phyloP scores from a whole-genome alignment of 2,888 invertebrate species.

The Parelbella ahira region DNA sequence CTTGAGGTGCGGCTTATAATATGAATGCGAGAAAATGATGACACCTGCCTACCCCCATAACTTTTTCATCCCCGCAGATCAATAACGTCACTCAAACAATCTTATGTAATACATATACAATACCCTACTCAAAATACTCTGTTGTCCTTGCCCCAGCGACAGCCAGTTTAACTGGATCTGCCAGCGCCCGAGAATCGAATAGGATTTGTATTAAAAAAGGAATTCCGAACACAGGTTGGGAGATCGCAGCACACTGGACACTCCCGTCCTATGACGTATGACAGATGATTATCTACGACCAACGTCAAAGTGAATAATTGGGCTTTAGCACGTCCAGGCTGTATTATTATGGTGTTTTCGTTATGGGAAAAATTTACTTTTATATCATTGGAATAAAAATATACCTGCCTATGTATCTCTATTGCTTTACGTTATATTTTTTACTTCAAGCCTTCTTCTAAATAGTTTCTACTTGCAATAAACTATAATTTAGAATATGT shows the following conservation, averaged over 20 bases:
- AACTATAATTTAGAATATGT: too few relatives aligned
- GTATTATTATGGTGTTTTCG: too few relatives aligned
- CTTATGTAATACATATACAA: conserved; percentile 63
- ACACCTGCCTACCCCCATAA: conserved; percentile 28
- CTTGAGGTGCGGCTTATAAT: conserved; percentile 10
- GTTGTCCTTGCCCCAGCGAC: conserved; percentile 30
- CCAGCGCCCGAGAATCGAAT: conserved; percentile 24
- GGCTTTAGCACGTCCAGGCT: conserved; percentile 55
- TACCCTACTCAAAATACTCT: conserved; percentile 44
- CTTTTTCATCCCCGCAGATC: conserved; percentile 41
- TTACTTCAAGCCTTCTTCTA: too few relatives aligned
- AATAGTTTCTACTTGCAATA: too few relatives aligned
- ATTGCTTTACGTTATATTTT: too few relatives aligned
- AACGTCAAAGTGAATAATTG: conserved; percentile 79
- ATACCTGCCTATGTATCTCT: too few relatives aligned
- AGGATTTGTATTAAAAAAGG: conserved; percentile 30
- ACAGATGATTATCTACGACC: conserved; percentile 77
- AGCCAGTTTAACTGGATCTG: conserved; percentile 27
- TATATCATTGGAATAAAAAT: too few relatives aligned
- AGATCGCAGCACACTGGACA: conserved; percentile 50
- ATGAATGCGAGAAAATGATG: conserved; percentile 19
- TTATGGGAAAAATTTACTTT: too few relatives aligned
- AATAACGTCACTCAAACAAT: conserved; percentile 60
- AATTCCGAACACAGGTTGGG: conserved; percentile 36
- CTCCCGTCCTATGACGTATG: conserved; percentile 62